Conservation (phyloP, 1,140 invertebrate genomes). For the Adoxophyes honmai region DNA sequence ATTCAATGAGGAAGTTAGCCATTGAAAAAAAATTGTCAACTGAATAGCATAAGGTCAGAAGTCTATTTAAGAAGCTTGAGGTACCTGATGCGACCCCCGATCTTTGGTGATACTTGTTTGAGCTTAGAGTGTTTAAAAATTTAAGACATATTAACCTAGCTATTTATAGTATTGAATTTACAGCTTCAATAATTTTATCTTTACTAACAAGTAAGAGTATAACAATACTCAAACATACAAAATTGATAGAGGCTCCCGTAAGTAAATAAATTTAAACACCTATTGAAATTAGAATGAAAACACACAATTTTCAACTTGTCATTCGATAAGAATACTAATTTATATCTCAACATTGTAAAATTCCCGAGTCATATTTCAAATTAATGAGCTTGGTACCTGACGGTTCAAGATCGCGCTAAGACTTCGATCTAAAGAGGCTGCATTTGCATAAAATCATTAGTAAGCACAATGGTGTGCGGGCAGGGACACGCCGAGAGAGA, state of each 20-base stretch:
- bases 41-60: no score
- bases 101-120: no score
- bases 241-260: background rate
- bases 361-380: constrained; percentile 72
- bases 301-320: constrained; percentile 18
- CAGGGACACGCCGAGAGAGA: constrained; percentile 67
- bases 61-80: no score
- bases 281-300: background rate
- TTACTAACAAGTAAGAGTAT: no score
- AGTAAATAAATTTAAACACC: no score
- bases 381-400: constrained; percentile 74
- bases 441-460: constrained; percentile 78
- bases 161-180: no score
- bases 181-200: no score
- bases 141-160: no score
- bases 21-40: no score
- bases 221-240: background rate
- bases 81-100: no score
- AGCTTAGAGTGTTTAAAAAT: no score
- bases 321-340: constrained; percentile 60
- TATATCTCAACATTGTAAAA: constrained; percentile 58
- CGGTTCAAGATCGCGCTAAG: constrained; percentile 74
- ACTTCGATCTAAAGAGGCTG: constrained; percentile 74
- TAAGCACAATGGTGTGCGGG: constrained; percentile 73
- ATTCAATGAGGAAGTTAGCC: no score